These are phyloP conservation scores for Rhagonycha fulva DNA, from an alignment of 2,888 invertebrate species.

Conservation along the genomic window DNA sequence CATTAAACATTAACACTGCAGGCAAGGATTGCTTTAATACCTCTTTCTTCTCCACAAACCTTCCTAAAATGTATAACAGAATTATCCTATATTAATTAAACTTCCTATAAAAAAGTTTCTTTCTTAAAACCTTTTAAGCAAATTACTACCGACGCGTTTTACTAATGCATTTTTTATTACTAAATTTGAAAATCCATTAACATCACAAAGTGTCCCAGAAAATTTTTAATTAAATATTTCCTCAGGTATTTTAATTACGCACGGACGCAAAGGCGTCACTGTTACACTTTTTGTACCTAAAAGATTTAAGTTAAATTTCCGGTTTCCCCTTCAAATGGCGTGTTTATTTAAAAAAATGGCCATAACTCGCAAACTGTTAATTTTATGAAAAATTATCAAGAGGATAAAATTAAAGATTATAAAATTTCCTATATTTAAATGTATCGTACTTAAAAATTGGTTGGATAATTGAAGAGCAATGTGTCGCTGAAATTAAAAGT, in stretches of 20 bases:
- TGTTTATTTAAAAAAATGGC: too few species aligned
- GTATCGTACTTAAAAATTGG: too few species aligned
- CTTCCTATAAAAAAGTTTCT: constrained; percentile 8
- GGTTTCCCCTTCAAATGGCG: too few species aligned
- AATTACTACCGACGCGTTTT: background rate
- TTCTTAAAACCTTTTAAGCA: background rate
- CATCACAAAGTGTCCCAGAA: background rate
- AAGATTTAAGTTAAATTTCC: too few species aligned
- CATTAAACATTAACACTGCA: constrained; percentile 55
- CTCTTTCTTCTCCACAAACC: constrained; percentile 31
- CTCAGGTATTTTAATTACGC: background rate
- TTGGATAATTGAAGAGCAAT: too few species aligned
- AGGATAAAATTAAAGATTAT: too few species aligned
- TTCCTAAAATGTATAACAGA: constrained; percentile 27
- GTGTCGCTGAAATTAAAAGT: too few species aligned
- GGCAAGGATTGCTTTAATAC: constrained; percentile 48
- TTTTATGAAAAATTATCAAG: too few species aligned
- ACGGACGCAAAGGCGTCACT: too few species aligned
- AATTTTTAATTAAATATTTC: background rate
- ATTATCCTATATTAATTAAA: constrained; percentile 27
- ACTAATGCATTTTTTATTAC: background rate
- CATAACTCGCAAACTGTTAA: too few species aligned
- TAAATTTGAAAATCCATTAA: background rate
- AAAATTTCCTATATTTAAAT: too few species aligned
- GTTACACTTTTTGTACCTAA: too few species aligned